Conservation (phyloP, 2,797 vertebrate species). For the Zenarchopterus dispar region DNA sequence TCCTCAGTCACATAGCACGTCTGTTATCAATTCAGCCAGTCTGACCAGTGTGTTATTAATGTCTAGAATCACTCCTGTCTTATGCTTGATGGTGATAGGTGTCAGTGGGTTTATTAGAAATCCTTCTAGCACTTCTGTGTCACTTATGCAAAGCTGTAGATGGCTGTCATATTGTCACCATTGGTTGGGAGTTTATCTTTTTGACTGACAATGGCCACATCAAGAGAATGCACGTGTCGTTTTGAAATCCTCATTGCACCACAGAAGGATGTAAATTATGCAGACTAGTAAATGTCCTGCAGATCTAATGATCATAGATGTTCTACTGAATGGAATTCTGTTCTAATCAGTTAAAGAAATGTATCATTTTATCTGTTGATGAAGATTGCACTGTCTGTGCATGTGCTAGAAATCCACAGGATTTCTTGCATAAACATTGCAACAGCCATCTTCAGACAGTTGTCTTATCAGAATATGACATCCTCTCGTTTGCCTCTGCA, state of each 20-base stretch:
- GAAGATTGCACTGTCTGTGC: not conserved
- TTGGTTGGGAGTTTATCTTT: slow-evolving; percentile 28
- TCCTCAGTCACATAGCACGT: slow-evolving; percentile 34
- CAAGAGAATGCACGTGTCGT: slow-evolving; percentile 7
- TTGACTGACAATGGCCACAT: slow-evolving; percentile 12
- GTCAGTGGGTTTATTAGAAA: slow-evolving; percentile 58
- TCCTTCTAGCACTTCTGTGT: slow-evolving; percentile 42
- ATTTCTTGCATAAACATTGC: slow-evolving; percentile 1
- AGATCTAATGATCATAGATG: not conserved
- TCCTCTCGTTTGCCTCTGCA: slow-evolving; percentile 26
- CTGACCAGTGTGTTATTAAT: slow-evolving; percentile 64
- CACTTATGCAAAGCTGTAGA: slow-evolving; percentile 37
- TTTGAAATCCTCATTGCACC: not conserved
- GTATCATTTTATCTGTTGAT: not conserved
- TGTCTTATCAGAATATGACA: slow-evolving; percentile 39
- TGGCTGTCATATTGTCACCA: slow-evolving; percentile 44
- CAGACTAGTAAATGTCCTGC: not conserved
- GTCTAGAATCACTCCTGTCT: slow-evolving; percentile 43
- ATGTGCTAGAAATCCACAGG: not conserved
- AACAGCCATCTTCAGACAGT: slow-evolving; percentile 16
- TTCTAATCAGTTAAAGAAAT: not conserved
- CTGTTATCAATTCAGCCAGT: slow-evolving; percentile 50
- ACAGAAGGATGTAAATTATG: not conserved
- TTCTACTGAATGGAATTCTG: not conserved
- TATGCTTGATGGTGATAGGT: slow-evolving; percentile 46